These are phyloP conservation scores for Achlya flavicornis DNA, from an alignment of 2,888 invertebrate species.

Conservation along the genomic window DNA sequence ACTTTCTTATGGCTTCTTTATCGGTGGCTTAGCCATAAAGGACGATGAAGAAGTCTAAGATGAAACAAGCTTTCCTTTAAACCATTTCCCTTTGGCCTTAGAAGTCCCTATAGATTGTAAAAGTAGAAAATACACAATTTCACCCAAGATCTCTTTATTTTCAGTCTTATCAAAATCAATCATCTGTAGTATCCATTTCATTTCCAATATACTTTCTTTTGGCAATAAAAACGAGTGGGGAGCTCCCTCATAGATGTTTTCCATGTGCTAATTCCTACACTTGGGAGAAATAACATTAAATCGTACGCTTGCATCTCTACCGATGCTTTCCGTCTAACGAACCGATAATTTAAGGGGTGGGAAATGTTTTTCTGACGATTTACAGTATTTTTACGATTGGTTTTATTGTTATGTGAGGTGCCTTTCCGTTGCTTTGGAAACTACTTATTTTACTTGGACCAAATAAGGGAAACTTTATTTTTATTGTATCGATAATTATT, in stretches of 20 bases:
- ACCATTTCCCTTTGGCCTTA: too few species aligned
- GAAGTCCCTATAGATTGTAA: too few species aligned
- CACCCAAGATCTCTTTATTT: background rate
- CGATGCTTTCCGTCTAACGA: constrained; percentile 72
- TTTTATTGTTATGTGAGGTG: background rate
- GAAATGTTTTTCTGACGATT: constrained; percentile 46
- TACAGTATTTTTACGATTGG: constrained; percentile 21
- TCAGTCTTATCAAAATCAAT: constrained; percentile 8
- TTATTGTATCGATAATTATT: background rate
- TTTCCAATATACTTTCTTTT: constrained; percentile 35
- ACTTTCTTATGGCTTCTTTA: too few species aligned
- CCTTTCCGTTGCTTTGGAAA: background rate
- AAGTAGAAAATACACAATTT: too few species aligned
- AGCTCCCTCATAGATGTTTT: constrained; percentile 54
- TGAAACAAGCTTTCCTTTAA: too few species aligned
- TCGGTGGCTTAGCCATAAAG: too few species aligned
- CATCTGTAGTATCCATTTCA: constrained; percentile 22
- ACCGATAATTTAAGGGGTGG: constrained; percentile 70
- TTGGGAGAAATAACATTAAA: constrained; percentile 80
- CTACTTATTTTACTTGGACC: background rate
- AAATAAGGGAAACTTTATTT: background rate
- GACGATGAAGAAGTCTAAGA: too few species aligned
- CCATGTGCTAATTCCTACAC: constrained; percentile 75
- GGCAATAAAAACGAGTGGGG: constrained; percentile 36
- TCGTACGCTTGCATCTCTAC: constrained; percentile 51